Evolutionary conservation across 2,888 invertebrate species (phyloP), one percentile per base, ranked within the genome.

Genomic region (Phyto melanocephala): DNA sequence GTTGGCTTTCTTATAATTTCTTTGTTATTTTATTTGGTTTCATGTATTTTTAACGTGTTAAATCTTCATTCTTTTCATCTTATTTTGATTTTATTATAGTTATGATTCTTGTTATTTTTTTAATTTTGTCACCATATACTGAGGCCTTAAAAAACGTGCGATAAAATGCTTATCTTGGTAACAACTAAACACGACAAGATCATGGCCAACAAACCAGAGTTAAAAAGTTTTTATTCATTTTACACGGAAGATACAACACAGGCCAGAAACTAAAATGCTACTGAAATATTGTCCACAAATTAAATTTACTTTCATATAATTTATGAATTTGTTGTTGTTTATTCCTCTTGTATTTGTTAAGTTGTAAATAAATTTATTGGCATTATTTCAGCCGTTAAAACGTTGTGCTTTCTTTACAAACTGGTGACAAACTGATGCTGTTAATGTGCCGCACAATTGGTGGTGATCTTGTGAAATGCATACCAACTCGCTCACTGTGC

Each of bases 401-500:
- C 67, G 82, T 76, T 76, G 82, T 82, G 82, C 67, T 71, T 79
- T 75, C 82, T 76, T 80, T 22, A 22, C 67, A 28, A 71, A 72
- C 82, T 67, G 65, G 75, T 82, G 79, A 79, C 82, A 80, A 79
- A 82, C 79, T 82, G 82, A 82, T 82, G 82, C 82, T 82, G 82
- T 47, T 79, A 54, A 71, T 71, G 56, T 33, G 17, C 47, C 52
- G 20, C 70, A 65, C 62, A 65, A 35, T 52, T 71, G 70, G 58
- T 75, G 70, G 17, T 79, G 71, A 54, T 67, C 67, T 62, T 62
- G 54, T 62, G 47, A 47, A 79, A 60, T 68, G 47, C 20, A 13
- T 28, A 28, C 28, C 28, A 1, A 35, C 47, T 40, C 28, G 58
- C 71, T 45, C 42, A 52, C 52, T 22, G 45, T 65, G 47, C 65